A percentile compares a stretch with the other conserved stretches of the same genome.
Conservation (phyloP, 2,113 vertebrate species). For the Gnathonemus echidnorhynchus region DNA sequence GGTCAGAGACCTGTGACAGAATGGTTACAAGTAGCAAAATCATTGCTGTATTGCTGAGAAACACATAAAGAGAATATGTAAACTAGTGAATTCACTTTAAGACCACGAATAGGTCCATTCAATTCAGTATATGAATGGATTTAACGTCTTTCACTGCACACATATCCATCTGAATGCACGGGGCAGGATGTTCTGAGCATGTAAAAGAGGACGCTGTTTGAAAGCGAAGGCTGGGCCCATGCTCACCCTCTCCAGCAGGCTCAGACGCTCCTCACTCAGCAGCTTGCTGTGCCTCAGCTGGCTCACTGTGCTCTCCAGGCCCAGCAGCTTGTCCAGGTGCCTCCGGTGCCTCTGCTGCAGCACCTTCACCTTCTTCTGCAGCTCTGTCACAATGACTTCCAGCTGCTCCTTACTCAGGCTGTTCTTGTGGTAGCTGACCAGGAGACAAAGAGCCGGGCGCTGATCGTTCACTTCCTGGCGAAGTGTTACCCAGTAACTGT, state of each 20-base stretch:
- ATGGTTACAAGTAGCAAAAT: background rate
- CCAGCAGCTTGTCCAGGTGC: constrained; percentile 60
- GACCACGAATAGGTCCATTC: background rate
- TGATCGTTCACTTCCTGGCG: background rate
- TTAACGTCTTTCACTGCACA: background rate
- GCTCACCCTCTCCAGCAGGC: constrained; percentile 53
- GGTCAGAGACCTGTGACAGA: background rate
- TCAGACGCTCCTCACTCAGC: constrained; percentile 50
- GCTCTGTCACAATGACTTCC: constrained; percentile 40
- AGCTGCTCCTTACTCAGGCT: constrained; percentile 60
- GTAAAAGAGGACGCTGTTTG: background rate
- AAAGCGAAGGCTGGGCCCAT: background rate
- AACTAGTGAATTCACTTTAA: background rate
- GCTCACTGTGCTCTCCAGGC: constrained; percentile 59
- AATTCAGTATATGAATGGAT: background rate
- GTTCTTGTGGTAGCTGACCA: constrained; percentile 54
- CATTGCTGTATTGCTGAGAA: background rate
- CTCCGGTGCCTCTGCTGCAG: constrained; percentile 61
- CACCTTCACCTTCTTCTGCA: constrained; percentile 63
- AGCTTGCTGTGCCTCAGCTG: constrained; percentile 59
- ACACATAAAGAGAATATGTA: background rate
- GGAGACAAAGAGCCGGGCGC: background rate
- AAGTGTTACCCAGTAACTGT: background rate
- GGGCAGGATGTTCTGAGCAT: background rate
- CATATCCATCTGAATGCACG: background rate